A percentile compares a stretch with the other conserved stretches of the same genome.
These are phyloP conservation scores for Eudemis profundana DNA, from an alignment of 2,888 invertebrate species.

Conservation along the genomic window DNA sequence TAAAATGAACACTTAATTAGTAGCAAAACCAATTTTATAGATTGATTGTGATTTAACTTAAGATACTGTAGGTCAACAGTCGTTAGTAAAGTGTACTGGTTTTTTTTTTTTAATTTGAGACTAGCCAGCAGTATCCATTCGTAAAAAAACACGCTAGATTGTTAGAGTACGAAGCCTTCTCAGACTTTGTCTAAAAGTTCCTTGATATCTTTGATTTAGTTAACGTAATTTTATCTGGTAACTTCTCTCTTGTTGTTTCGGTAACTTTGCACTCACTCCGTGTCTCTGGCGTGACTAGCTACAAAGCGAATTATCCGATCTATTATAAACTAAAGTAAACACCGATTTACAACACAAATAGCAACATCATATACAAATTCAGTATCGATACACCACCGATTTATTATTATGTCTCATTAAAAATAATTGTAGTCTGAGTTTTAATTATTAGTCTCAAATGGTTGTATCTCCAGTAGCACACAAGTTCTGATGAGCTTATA, in stretches of 20 bases:
- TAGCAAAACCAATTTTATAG: background rate
- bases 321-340: slow-evolving; percentile 22
- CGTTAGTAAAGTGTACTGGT: background rate
- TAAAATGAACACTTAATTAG: background rate
- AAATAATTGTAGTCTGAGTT: no score
- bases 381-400: background rate
- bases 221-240: background rate
- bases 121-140: background rate
- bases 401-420: background rate
- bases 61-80: background rate
- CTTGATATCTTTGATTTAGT: background rate
- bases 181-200: background rate
- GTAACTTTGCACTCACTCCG: background rate
- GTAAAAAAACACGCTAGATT: background rate
- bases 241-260: background rate
- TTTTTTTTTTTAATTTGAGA: slow-evolving; percentile 4
- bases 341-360: slow-evolving; percentile 25
- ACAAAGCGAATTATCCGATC: background rate
- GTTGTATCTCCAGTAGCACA: no score
- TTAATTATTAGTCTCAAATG: no score
- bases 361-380: slow-evolving; percentile 14
- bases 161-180: background rate
- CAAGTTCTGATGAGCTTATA: no score
- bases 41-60: background rate
- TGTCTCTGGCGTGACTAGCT: slow-evolving; percentile 16